A percentile compares a stretch with the other conserved stretches of the same genome.
Conservation (phyloP, 1,140 invertebrate species). For the Charaxes varanes region DNA sequence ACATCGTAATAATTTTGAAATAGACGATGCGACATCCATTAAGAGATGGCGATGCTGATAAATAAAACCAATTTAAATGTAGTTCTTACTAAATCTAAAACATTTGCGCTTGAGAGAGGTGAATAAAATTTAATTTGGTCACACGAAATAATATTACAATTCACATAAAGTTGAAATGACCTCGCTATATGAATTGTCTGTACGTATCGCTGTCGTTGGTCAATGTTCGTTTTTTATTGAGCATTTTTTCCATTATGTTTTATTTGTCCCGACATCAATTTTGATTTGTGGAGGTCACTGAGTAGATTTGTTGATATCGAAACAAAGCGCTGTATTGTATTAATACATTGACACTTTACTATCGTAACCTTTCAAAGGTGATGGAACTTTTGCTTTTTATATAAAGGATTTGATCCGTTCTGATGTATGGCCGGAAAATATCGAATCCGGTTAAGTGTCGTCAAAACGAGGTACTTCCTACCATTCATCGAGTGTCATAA, state of each 20-base stretch:
- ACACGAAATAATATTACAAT: slow-evolving; percentile 7
- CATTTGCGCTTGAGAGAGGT: neutral
- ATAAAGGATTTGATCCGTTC: neutral
- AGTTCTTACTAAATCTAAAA: neutral
- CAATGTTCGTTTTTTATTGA: slow-evolving; percentile 17
- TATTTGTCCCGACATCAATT: slow-evolving; percentile 11
- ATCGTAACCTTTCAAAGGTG: neutral
- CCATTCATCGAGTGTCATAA: slow-evolving; percentile 24
- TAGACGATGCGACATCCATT: too few species aligned
- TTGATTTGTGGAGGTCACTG: slow-evolving; percentile 12
- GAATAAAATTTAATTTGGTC: slow-evolving; percentile 3
- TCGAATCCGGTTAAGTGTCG: slow-evolving; percentile 23
- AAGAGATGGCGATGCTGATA: neutral
- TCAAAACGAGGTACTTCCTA: slow-evolving; percentile 24
- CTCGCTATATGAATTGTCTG: slow-evolving; percentile 13
- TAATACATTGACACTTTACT: neutral
- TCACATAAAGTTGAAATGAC: slow-evolving; percentile 15
- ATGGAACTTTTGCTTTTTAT: neutral
- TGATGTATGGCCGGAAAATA: slow-evolving; percentile 15
- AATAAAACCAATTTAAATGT: neutral
- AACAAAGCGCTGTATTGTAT: slow-evolving; percentile 3
- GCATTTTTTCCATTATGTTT: slow-evolving; percentile 16
- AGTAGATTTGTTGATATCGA: slow-evolving; percentile 5
- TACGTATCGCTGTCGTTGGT: slow-evolving; percentile 15
- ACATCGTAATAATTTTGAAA: too few species aligned